A percentile compares a stretch with the other conserved stretches of the same genome.
phyloP scores from a whole-genome alignment of 1,140 invertebrate genomes.

The Drosophila persimilis region DNA sequence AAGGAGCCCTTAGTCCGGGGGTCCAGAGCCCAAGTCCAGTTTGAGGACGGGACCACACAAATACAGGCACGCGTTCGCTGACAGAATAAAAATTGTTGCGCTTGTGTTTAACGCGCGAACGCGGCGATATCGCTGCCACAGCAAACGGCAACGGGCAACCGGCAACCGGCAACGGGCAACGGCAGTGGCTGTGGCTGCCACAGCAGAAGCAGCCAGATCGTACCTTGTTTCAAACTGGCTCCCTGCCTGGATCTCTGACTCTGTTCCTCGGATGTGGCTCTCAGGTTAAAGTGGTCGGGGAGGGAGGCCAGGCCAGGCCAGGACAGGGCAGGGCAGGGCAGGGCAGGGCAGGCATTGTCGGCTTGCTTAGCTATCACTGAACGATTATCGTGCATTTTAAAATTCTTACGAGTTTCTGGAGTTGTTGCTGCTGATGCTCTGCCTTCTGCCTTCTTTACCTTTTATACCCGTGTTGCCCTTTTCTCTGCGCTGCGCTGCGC shows the following conservation, averaged over 20 bases:
- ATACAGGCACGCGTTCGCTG: slow-evolving; percentile 83
- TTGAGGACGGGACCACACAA: slow-evolving; percentile 81
- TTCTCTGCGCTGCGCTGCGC: slow-evolving; percentile 53
- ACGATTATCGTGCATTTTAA: slow-evolving; percentile 83
- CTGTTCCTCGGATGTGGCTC: slow-evolving; percentile 6
- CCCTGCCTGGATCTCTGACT: slow-evolving; percentile 39
- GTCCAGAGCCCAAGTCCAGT: slow-evolving; percentile 51
- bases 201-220: slow-evolving; percentile 38
- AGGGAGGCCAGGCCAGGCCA: slow-evolving; percentile 14
- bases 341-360: slow-evolving; percentile 63
- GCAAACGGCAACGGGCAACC: slow-evolving; percentile 11
- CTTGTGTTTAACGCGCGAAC: slow-evolving; percentile 83
- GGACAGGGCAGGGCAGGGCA: neutral
- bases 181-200: slow-evolving; percentile 24
- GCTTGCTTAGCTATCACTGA: slow-evolving; percentile 82
- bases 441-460: slow-evolving; percentile 55
- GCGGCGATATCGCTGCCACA: slow-evolving; percentile 74
- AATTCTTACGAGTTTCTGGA: slow-evolving; percentile 82
- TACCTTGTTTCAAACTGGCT: slow-evolving; percentile 79
- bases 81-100: slow-evolving; percentile 83
- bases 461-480: slow-evolving; percentile 66
- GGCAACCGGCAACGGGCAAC: slow-evolving; percentile 23
- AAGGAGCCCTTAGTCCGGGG: slow-evolving; percentile 26
- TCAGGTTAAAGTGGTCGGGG: slow-evolving; percentile 66
- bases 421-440: slow-evolving; percentile 14